phyloP scores from a whole-genome alignment of 2,888 invertebrate species.

The Orchestes rusci region DNA sequence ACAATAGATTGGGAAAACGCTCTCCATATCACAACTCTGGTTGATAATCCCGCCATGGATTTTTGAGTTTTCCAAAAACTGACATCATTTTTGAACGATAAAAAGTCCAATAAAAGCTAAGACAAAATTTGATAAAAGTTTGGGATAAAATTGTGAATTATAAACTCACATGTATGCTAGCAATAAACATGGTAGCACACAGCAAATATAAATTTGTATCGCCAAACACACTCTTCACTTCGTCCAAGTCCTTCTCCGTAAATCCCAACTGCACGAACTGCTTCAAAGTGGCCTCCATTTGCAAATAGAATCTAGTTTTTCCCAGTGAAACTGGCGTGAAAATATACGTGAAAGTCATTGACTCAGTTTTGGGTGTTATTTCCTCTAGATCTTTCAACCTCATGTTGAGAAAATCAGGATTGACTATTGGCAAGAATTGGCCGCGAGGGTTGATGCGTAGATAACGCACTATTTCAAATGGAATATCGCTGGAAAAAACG shows the following conservation, averaged over 20 bases:
- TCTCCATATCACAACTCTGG: slow-evolving; percentile 86
- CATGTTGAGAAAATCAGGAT: slow-evolving; percentile 76
- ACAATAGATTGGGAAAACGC: slow-evolving; percentile 88
- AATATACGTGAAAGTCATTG: slow-evolving; percentile 59
- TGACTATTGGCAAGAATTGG: slow-evolving; percentile 72
- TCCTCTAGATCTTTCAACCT: slow-evolving; percentile 67
- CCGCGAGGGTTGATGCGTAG: slow-evolving; percentile 12
- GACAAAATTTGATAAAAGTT: no score
- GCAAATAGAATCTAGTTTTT: slow-evolving; percentile 66
- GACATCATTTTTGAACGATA: slow-evolving; percentile 97
- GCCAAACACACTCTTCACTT: slow-evolving; percentile 92
- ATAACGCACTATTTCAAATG: slow-evolving; percentile 13
- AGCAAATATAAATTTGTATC: slow-evolving; percentile 92
- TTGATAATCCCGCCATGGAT: slow-evolving; percentile 83
- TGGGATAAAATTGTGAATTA: slow-evolving; percentile 1
- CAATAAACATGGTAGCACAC: slow-evolving; percentile 82
- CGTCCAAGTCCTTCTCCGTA: slow-evolving; percentile 89
- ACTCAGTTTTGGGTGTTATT: slow-evolving; percentile 52
- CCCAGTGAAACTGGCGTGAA: slow-evolving; percentile 75
- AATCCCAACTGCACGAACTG: slow-evolving; percentile 75
- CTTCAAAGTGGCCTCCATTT: slow-evolving; percentile 67
- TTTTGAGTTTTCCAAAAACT: slow-evolving; percentile 85
- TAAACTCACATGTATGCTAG: slow-evolving; percentile 85
- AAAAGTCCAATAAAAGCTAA: slow-evolving; percentile 89
- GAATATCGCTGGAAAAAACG: slow-evolving; percentile 16